Evolutionary conservation across 2,113 vertebrate genomes (phyloP).

Genomic region (Centropus bengalensis): DNA sequence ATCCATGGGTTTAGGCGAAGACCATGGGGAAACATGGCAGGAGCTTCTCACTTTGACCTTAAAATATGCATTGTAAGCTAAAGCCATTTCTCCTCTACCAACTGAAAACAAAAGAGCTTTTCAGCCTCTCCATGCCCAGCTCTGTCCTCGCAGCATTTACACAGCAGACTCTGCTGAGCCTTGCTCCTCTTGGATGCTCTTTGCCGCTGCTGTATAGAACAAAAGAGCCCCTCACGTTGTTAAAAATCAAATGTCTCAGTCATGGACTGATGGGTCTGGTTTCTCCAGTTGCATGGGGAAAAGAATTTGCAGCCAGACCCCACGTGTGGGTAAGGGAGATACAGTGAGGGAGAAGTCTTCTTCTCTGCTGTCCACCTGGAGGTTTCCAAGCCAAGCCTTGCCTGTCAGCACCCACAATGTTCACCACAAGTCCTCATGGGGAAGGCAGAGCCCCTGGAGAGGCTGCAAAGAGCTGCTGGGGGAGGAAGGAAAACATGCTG

Average conservation of each 20-base stretch:
- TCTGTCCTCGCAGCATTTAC: background rate
- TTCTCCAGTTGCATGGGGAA: background rate
- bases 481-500: background rate
- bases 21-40: fast-evolving
- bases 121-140: fast-evolving
- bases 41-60: background rate
- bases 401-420: background rate
- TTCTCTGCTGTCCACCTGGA: too few relatives aligned
- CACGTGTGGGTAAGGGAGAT: background rate
- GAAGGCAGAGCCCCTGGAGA: background rate
- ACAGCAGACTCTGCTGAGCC: background rate
- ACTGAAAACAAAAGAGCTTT: background rate
- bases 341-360: fast-evolving
- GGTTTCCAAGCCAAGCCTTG: background rate
- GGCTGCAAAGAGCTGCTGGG: background rate
- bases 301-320: background rate
- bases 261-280: background rate
- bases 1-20: background rate
- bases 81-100: background rate
- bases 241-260: background rate
- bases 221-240: background rate
- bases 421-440: background rate
- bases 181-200: background rate
- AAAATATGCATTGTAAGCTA: background rate
- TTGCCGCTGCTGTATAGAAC: background rate